Percentiles rank a stretch among this genome's conserved stretches.
phyloP scores from a whole-genome alignment of 2,888 invertebrate genomes.

The Clunio marinus region DNA sequence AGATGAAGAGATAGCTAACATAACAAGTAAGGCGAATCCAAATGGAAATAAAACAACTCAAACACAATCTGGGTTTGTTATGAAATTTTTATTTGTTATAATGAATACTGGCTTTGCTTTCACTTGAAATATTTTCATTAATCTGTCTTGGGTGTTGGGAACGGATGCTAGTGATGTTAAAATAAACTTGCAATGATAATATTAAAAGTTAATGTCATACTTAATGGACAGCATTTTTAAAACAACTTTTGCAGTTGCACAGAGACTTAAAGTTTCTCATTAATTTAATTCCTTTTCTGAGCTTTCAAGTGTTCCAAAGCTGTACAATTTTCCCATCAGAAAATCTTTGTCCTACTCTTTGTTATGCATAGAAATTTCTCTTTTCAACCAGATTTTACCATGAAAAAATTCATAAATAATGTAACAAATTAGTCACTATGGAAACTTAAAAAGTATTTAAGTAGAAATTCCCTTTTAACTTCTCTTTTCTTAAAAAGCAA shows the following conservation, averaged over 20 bases:
- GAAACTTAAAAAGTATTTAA: no score
- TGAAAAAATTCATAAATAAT: no score
- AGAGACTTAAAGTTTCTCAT: conserved; percentile 11
- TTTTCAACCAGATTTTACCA: conserved; percentile 16
- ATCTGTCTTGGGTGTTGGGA: neutral
- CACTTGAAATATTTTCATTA: neutral
- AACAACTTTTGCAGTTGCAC: neutral
- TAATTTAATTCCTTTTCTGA: neutral
- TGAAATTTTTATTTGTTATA: conserved; percentile 22
- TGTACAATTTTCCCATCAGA: neutral
- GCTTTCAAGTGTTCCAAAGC: no score
- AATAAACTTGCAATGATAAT: no score
- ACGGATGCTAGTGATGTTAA: neutral
- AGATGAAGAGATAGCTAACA: neutral
- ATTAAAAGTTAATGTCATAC: no score
- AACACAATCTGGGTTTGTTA: conserved; percentile 12
- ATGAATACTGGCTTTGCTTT: neutral
- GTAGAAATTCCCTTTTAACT: no score
- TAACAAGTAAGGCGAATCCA: neutral
- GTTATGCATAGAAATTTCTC: conserved; percentile 6
- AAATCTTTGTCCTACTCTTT: neutral
- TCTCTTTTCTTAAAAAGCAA: no score
- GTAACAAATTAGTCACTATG: no score
- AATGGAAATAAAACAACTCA: conserved; percentile 15
- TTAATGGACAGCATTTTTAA: no score